phyloP scores from a whole-genome alignment of 2,113 vertebrate genomes.

The Cisticola juncidis region DNA sequence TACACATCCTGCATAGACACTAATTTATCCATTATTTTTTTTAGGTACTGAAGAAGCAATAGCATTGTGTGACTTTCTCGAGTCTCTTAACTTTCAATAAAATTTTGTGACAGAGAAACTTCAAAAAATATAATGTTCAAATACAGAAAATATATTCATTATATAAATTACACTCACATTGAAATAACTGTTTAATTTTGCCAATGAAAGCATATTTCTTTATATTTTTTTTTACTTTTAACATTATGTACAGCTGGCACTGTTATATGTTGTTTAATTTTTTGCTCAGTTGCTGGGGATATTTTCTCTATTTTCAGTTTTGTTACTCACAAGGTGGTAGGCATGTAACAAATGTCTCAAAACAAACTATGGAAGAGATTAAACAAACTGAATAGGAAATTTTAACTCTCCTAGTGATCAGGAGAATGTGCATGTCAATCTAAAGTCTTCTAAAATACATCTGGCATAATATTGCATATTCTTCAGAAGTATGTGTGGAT shows the following conservation, averaged over 20 bases:
- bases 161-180: background rate
- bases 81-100: background rate
- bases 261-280: background rate
- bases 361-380: background rate
- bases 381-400: background rate
- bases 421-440: background rate
- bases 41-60: background rate
- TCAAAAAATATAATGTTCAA: background rate
- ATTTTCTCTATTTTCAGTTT: background rate
- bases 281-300: background rate
- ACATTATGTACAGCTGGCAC: background rate
- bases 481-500: background rate
- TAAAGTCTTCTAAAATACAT: background rate
- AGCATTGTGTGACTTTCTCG: accelerated
- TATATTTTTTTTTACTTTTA: background rate
- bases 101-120: background rate
- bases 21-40: background rate
- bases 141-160: background rate
- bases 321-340: background rate
- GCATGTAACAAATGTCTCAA: background rate
- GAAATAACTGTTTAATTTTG: background rate
- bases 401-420: background rate
- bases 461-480: background rate
- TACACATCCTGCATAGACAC: background rate
- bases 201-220: background rate